Evolutionary conservation across 1,140 invertebrate species (phyloP), one percentile per base, ranked within the genome.

Genomic region (Drosophila pandora): DNA sequence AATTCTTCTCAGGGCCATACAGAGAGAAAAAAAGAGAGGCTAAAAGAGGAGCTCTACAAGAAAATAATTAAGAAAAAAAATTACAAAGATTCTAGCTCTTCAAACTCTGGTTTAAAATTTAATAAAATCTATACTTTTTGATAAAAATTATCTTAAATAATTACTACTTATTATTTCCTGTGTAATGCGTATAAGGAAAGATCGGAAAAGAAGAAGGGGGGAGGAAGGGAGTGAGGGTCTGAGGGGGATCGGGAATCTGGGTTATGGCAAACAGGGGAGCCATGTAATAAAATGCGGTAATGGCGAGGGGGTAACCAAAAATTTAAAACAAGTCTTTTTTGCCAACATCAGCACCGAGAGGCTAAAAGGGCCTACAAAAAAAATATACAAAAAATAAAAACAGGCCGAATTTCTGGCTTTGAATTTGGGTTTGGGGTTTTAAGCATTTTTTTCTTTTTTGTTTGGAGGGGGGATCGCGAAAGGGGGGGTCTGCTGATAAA

Each of bases 231-330:
- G 34, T 4, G 22, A 3, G 17, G 5, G 37, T 23, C 10, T 2
- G 21, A n/a, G 57, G 30, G 17, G 12, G 17, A 17, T 34, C n/a
- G 54, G 65, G 67, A 71, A 71, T 52, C 67, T 71, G 65, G 68
- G 68, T 71, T 71, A 71, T 59, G 67, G 68, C 68, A 71, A 71
- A 71, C 68, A 71, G 53, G 65, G 68, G 64, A 37, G 49, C 50
- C 68, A 71, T 71, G 68, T 71, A 71, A 71, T 71, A 60, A 71
- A 70, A 59, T 71, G 64, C 64, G 64, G 67, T 70, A 67, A 67
- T 67, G 63, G 59, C 43, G 22, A 58, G n/a, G 34, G 34, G 41
- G 39, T 25, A 56, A 45, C 67, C 67, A 56, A 71, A 71, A 60
- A 50, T 71, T 60, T 32, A 3, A 60, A 60, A 57, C 68, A 70